Conservation (phyloP, 1,140 invertebrate species). For the Drosophila lowei region DNA sequence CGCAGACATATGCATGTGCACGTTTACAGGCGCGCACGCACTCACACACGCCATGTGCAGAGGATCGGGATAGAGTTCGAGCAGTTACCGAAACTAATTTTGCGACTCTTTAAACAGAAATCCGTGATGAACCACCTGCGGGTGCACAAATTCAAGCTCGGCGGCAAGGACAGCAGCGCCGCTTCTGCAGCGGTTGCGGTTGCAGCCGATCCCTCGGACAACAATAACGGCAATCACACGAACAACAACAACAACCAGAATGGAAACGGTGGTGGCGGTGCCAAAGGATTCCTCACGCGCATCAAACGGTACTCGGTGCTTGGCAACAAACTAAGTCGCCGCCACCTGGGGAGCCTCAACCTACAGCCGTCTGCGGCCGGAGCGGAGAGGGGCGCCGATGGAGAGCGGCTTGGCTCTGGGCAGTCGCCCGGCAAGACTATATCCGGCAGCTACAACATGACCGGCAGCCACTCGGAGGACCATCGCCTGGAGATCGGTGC, state of each 20-base stretch:
- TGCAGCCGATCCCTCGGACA: constrained; percentile 20
- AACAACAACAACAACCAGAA: constrained; percentile 26
- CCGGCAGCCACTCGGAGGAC: constrained; percentile 76
- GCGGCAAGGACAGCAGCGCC: constrained; percentile 53
- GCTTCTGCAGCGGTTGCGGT: constrained; percentile 32
- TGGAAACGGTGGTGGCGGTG: constrained; percentile 13
- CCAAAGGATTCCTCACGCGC: constrained; percentile 68
- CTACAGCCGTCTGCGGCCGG: constrained; percentile 8
- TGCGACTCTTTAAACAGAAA: constrained; percentile 7
- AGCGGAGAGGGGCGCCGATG: background rate
- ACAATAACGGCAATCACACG: constrained; percentile 34
- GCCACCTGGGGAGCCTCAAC: constrained; percentile 59
- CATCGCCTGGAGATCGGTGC: constrained; percentile 80
- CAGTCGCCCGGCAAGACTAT: constrained; percentile 63
- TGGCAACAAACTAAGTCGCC: constrained; percentile 69
- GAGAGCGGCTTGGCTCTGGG: background rate
- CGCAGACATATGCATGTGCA: too few species aligned
- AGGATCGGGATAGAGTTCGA: background rate
- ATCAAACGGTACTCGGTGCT: constrained; percentile 80
- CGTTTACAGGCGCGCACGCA: too few species aligned
- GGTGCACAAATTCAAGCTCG: constrained; percentile 74
- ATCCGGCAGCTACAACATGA: constrained; percentile 82
- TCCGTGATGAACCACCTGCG: constrained; percentile 77
- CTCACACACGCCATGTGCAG: too few species aligned
- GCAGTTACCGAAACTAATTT: background rate